Base-by-base conservation (phyloP, 1,140 invertebrate genomes). In the Zaprionus ornatus region DNA sequence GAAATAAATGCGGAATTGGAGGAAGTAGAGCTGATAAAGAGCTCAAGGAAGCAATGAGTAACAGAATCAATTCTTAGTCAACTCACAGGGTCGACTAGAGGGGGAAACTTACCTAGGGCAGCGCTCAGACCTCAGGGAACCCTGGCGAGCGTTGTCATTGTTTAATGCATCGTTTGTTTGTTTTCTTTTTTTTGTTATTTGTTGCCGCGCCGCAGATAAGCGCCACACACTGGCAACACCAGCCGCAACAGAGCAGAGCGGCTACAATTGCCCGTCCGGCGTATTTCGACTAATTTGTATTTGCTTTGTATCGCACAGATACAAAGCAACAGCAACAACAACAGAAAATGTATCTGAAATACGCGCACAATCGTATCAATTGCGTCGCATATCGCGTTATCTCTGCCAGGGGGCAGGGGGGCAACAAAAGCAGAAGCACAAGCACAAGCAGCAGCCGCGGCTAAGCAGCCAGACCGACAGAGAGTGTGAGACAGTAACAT, bases 231-330 rank as follows among this genome's bases (percentile, higher is more conserved):
- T 9, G 64, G 17, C 54, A 59, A 63, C 52, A 57, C 56, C 64
- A 72, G 74, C 54, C 72, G 48, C 71, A 77, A 32, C 71, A 17
- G 17, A 21, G 19, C 17, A 19, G 19, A 77, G 45, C 71, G 59
- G 62, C 61, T 56, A 77, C 77, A 77, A 77, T 74, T 73, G 59
- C 59, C 52, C 45, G 45, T 45, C n/a, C 59, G n/a, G 45, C 25
- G 35, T 17, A 56, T 85, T 86, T 69, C 63, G 79, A 90, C 74
- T 90, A 80, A 90, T 88, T 87, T 75, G 80, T 78, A 82, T 77
- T 74, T 62, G 66, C 71, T 77, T 75, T 79, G 45, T 81, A 69
- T 63, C 56, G 76, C 60, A 61, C 27, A 87, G 72, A 76, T 76
- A 82, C 69, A 82, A 55, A 37, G 13, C 80, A 67, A 77, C 29